Evolutionary conservation across 2,888 invertebrate species (phyloP).

Genomic region (Chironomus tentans): DNA sequence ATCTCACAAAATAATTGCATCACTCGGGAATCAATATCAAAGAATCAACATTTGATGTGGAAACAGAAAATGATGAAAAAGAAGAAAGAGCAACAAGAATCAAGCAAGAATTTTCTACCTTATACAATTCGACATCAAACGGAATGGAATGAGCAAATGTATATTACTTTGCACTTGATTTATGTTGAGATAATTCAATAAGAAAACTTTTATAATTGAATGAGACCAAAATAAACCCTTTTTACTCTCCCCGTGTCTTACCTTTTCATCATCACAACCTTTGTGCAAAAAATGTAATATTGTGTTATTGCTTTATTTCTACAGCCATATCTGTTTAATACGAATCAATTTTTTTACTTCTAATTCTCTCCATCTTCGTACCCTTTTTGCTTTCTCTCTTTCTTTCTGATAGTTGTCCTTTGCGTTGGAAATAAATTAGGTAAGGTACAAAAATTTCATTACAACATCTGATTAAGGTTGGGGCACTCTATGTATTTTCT

Average conservation of each 20-base stretch:
- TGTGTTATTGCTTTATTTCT: not conserved
- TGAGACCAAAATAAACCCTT: not conserved
- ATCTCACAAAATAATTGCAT: too few relatives aligned
- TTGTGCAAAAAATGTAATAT: not conserved
- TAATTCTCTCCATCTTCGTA: not conserved
- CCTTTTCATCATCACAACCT: not conserved
- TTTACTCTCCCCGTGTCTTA: not conserved
- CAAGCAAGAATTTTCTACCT: too few relatives aligned
- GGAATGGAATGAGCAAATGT: not conserved
- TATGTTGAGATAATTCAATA: not conserved
- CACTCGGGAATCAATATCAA: too few relatives aligned
- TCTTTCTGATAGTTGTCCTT: too few relatives aligned
- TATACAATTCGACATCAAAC: too few relatives aligned
- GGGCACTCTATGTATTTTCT: too few relatives aligned
- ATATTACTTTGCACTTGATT: not conserved
- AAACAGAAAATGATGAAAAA: too few relatives aligned
- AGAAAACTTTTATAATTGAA: not conserved
- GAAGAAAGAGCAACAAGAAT: too few relatives aligned
- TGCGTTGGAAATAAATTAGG: too few relatives aligned
- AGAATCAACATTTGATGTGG: too few relatives aligned
- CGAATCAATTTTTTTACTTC: not conserved
- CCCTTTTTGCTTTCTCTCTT: too few relatives aligned
- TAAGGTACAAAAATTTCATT: not conserved
- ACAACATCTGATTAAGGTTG: not conserved
- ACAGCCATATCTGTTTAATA: not conserved